These are phyloP conservation scores for Zaprionus ornatus DNA, from an alignment of 1,140 invertebrate species.

Conservation along the genomic window DNA sequence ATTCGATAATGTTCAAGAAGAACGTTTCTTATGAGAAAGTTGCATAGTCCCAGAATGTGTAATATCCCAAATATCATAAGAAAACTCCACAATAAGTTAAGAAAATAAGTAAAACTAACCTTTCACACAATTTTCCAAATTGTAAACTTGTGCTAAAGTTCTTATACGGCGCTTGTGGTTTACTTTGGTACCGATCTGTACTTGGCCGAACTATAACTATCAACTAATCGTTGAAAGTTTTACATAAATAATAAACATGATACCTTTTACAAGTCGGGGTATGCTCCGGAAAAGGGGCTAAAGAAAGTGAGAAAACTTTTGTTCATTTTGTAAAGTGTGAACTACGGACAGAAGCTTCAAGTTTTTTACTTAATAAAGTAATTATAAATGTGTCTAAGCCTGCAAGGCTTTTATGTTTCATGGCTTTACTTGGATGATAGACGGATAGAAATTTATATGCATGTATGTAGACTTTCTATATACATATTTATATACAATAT, in stretches of 20 bases:
- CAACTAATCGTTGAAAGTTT: conserved; percentile 40
- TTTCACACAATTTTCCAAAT: conserved; percentile 2
- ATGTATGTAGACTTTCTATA: neutral
- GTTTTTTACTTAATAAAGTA: conserved; percentile 26
- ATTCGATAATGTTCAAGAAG: neutral
- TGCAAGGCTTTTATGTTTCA: neutral
- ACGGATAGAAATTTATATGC: neutral
- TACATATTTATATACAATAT: neutral
- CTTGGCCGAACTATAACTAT: conserved; percentile 26
- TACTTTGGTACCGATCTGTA: conserved; percentile 2
- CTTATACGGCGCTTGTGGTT: neutral
- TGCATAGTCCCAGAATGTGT: no score
- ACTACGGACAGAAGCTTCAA: conserved; percentile 9
- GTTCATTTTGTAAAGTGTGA: conserved; percentile 34
- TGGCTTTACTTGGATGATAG: neutral
- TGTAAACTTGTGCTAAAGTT: conserved; percentile 2
- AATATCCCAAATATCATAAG: no score
- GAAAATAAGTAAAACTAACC: no score
- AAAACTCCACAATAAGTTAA: no score
- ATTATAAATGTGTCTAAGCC: conserved; percentile 22
- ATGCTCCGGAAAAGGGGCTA: neutral
- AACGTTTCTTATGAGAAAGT: neutral
- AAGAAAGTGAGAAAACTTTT: conserved; percentile 47
- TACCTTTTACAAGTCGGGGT: conserved; percentile 5
- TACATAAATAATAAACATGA: conserved; percentile 49